These are phyloP conservation scores for Brevimyrus niger DNA, from an alignment of 2,113 vertebrate genomes.

Conservation along the genomic window DNA sequence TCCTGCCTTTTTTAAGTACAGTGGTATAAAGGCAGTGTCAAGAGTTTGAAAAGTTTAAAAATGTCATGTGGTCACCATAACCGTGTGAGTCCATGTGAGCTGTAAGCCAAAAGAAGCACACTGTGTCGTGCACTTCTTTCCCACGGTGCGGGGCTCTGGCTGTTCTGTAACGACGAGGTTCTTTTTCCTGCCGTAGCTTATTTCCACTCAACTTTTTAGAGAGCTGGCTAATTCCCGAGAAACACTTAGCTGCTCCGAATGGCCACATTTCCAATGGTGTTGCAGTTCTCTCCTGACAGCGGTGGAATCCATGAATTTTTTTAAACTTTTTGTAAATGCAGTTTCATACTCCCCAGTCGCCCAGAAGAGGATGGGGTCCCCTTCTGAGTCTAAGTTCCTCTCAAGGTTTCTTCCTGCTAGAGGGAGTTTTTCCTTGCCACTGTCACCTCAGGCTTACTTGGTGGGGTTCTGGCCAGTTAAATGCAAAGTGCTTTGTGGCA, in stretches of 20 bases:
- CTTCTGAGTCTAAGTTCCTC: no score
- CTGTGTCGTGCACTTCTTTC: background rate
- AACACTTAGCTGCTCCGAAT: background rate
- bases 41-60: background rate
- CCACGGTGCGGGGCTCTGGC: background rate
- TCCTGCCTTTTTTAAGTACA: background rate
- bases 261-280: background rate
- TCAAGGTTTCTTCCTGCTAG: no score
- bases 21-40: background rate
- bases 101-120: background rate
- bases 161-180: background rate
- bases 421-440: no score
- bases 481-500: no score
- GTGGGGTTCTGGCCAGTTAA: no score
- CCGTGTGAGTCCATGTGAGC: background rate
- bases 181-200: background rate
- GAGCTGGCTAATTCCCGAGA: background rate
- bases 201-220: background rate
- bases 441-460: no score
- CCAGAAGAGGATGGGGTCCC: no score
- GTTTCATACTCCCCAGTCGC: no score
- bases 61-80: background rate
- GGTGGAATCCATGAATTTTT: background rate
- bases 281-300: background rate
- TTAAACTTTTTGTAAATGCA: no score